Percentiles rank a stretch among this genome's conserved stretches.
phyloP scores from a whole-genome alignment of 2,888 invertebrate species.

The Hartigia nigra region DNA sequence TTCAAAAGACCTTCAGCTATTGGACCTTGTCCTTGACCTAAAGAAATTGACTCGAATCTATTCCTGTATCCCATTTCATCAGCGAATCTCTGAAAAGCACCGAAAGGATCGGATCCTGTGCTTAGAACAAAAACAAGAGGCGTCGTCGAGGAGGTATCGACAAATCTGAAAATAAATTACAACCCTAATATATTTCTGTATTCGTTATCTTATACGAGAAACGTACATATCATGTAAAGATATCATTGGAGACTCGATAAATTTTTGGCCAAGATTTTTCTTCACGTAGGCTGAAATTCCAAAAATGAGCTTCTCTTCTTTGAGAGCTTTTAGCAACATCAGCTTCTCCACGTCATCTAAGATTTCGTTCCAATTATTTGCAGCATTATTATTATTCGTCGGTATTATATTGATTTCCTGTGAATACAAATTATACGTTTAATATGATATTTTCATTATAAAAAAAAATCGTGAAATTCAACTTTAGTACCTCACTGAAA shows the following conservation, averaged over 20 bases:
- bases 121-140: conserved; percentile 89
- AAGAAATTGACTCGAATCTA: conserved; percentile 78
- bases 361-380: conserved; percentile 72
- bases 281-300: conserved; percentile 85
- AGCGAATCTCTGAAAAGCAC: conserved; percentile 84
- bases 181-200: background rate
- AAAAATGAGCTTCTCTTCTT: conserved; percentile 84
- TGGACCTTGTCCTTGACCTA: conserved; percentile 92
- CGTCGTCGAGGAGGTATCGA: conserved; percentile 77
- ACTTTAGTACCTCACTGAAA: conserved; percentile 69
- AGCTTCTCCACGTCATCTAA: conserved; percentile 83
- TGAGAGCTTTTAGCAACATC: conserved; percentile 80
- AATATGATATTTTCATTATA: background rate
- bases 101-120: conserved; percentile 90
- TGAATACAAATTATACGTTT: conserved; percentile 29
- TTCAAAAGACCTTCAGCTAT: conserved; percentile 85
- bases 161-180: conserved; percentile 69
- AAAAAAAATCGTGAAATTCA: background rate
- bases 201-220: conserved; percentile 5
- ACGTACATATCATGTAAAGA: conserved; percentile 75
- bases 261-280: conserved; percentile 79
- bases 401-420: conserved; percentile 72
- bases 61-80: conserved; percentile 78
- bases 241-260: conserved; percentile 85
- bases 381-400: conserved; percentile 53